These are phyloP conservation scores for Galeruca laticollis DNA, from an alignment of 2,888 invertebrate species.

Conservation along the genomic window DNA sequence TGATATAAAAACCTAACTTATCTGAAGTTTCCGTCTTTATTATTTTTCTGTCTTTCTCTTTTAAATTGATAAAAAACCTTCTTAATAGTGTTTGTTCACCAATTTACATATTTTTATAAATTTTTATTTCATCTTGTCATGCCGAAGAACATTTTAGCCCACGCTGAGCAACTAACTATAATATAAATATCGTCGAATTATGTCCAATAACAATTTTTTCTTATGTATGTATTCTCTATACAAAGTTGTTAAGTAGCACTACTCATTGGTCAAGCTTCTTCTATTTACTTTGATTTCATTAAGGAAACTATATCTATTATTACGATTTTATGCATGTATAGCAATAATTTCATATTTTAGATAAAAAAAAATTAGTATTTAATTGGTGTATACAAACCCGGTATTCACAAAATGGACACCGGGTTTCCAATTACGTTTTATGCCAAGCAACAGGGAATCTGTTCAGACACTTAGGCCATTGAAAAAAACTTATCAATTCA, in stretches of 20 bases:
- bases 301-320: too few relatives aligned
- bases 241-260: slow-evolving; percentile 14
- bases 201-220: slow-evolving; percentile 19
- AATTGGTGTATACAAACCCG: too few relatives aligned
- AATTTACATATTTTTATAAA: slow-evolving; percentile 27
- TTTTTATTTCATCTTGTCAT: slow-evolving; percentile 16
- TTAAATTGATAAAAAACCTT: slow-evolving; percentile 5
- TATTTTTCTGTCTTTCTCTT: slow-evolving; percentile 5
- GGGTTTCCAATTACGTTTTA: too few relatives aligned
- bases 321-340: too few relatives aligned
- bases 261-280: slow-evolving; percentile 11
- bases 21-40: neutral
- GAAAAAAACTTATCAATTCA: too few relatives aligned
- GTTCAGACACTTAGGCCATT: too few relatives aligned
- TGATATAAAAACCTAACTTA: neutral
- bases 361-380: too few relatives aligned
- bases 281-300: too few relatives aligned
- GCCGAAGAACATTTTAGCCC: slow-evolving; percentile 10
- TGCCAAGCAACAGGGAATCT: too few relatives aligned
- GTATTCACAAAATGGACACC: too few relatives aligned
- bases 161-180: slow-evolving; percentile 24
- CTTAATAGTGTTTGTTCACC: slow-evolving; percentile 15
- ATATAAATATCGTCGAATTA: slow-evolving; percentile 28
- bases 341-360: too few relatives aligned
- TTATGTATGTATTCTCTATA: slow-evolving; percentile 8